Percentiles rank a stretch among this genome's conserved stretches.
These are phyloP conservation scores for Smithornis capensis DNA, from an alignment of 2,113 vertebrate genomes.

Conservation along the genomic window DNA sequence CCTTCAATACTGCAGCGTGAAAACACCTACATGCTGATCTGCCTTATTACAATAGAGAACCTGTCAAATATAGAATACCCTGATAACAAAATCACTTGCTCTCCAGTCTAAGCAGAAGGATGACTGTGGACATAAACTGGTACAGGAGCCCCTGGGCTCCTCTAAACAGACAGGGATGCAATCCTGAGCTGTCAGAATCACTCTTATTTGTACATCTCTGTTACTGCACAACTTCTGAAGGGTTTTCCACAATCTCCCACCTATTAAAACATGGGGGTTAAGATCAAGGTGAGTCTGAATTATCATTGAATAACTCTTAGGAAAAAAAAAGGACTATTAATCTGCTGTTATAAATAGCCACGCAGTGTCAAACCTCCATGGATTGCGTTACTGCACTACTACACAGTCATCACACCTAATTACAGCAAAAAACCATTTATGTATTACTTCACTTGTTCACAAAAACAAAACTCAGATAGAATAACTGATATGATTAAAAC, in stretches of 20 bases:
- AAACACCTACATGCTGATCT: not conserved
- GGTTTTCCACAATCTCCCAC: not conserved
- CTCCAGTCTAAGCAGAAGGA: not conserved
- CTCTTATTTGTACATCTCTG: not conserved
- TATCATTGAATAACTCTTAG: not conserved
- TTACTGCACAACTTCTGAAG: not conserved
- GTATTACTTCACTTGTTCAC: not conserved
- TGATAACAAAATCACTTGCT: not conserved
- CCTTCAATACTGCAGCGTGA: not conserved
- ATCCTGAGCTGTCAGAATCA: not conserved
- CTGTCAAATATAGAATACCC: not conserved
- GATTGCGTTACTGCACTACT: not conserved
- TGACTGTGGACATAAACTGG: not conserved
- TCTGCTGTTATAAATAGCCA: not conserved
- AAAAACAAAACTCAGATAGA: not conserved
- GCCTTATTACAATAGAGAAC: not conserved
- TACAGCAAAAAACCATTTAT: not conserved
- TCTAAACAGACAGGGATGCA: not conserved
- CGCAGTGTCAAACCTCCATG: not conserved
- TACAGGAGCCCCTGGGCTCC: not conserved
- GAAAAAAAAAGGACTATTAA: not conserved
- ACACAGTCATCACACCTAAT: not conserved
- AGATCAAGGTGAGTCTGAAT: not conserved
- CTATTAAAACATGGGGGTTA: not conserved
- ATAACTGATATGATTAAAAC: not conserved